Evolutionary conservation across 1,140 invertebrate genomes (phyloP).

Genomic region (Chrysopa pallens): DNA sequence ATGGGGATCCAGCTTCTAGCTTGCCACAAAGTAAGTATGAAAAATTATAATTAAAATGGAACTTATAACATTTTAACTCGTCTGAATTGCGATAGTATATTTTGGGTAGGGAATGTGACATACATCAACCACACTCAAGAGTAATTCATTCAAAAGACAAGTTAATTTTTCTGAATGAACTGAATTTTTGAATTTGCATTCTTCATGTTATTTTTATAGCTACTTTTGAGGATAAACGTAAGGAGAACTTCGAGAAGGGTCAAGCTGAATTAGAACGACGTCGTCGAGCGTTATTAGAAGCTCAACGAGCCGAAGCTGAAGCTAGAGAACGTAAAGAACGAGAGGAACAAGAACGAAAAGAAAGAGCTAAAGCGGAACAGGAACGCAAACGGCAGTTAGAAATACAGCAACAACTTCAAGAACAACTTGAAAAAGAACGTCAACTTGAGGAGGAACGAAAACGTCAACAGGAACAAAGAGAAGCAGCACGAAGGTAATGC

Average conservation of each 20-base stretch:
- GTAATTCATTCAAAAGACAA: no score
- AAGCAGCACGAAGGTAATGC: slow-evolving; percentile 48
- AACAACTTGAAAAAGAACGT: slow-evolving; percentile 65
- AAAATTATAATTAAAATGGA: no score
- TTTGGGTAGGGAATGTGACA: no score
- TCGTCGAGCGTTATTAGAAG: slow-evolving; percentile 67
- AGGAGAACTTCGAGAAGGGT: slow-evolving; percentile 96
- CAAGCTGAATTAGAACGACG: slow-evolving; percentile 91
- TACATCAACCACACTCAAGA: no score
- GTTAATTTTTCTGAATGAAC: no score
- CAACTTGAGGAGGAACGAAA: slow-evolving; percentile 51
- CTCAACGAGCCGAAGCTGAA: slow-evolving; percentile 69
- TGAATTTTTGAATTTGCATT: no score
- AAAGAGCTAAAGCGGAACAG: slow-evolving; percentile 48
- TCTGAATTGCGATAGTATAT: no score
- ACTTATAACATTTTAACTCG: no score
- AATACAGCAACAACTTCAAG: slow-evolving; percentile 53
- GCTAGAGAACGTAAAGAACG: slow-evolving; percentile 82
- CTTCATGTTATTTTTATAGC: slow-evolving; percentile 33
- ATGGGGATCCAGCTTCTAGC: slow-evolving; percentile 33
- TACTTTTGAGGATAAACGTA: slow-evolving; percentile 91
- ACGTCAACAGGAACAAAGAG: slow-evolving; percentile 57
- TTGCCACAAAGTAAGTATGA: slow-evolving; percentile 32
- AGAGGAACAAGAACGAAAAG: slow-evolving; percentile 70
- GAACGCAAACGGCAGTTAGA: slow-evolving; percentile 45